A percentile compares a stretch with the other conserved stretches of the same genome.
phyloP scores from a whole-genome alignment of 2,797 vertebrate species.

The Tenualosa ilisha region DNA sequence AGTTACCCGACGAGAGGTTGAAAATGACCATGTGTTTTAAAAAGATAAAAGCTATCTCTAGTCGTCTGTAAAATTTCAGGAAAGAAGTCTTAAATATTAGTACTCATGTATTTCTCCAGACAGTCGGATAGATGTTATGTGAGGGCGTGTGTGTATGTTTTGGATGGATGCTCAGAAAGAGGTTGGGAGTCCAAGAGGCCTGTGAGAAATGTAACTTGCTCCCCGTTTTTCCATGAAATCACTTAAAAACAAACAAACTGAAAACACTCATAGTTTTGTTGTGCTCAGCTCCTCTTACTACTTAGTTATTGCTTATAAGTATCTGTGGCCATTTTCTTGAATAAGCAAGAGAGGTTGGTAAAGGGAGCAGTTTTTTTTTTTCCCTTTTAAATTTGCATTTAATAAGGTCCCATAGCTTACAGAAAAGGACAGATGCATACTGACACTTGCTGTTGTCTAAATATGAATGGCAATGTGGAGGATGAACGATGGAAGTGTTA shows the following conservation, averaged over 20 bases:
- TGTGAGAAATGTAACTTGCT: neutral
- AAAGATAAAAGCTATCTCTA: neutral
- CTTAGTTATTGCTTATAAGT: neutral
- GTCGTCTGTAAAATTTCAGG: neutral
- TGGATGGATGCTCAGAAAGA: neutral
- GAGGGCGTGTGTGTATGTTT: neutral
- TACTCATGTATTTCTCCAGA: neutral
- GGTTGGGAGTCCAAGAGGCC: neutral
- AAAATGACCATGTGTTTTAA: neutral
- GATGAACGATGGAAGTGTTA: neutral
- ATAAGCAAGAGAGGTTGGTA: neutral
- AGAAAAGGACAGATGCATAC: neutral
- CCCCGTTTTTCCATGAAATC: neutral
- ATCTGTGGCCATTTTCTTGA: neutral
- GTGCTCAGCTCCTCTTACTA: neutral
- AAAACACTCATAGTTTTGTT: neutral
- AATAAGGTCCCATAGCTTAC: neutral
- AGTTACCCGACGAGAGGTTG: neutral
- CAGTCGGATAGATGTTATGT: neutral
- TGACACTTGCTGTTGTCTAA: neutral
- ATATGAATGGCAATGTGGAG: neutral
- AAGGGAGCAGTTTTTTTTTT: neutral
- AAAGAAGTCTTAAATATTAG: slow-evolving; percentile 3
- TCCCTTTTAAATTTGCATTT: neutral
- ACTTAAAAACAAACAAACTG: neutral